Evolutionary conservation across 2,113 vertebrate species (phyloP), one percentile per base, ranked within the genome.

Genomic region (Gavialis gangeticus): DNA sequence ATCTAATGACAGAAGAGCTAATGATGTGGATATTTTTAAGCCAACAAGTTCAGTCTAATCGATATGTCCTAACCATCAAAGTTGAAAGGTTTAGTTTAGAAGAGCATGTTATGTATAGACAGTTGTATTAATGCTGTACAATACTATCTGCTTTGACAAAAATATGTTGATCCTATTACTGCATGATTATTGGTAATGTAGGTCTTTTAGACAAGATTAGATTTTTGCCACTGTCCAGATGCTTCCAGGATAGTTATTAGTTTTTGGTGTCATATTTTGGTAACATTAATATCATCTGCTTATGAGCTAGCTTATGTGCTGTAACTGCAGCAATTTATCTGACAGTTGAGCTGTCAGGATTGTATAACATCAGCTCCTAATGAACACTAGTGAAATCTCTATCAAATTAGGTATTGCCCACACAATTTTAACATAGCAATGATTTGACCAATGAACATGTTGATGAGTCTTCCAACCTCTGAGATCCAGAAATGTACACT

Each of bases 281-380:
- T 92, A 95, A 37, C 82, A 94, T 87, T 96, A 96, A 95, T 94
- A 84, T 25, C 66, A 93, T 67, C 75, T 94, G 92, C 78, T 97
- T 95, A 95, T 91, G 95, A 91, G 84, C 78, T 91, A 96, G 89
- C 69, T 94, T 91, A 90, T 76, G 24, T 63, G 82, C 76, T 97
- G 12, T 95, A 88, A 94, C 80, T 84, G 57, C 83, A 67, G 56
- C 91, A 94, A 94, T 97, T 97, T 92, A 92, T 96, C 94, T 96
- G 95, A 93, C 94, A 96, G 93, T 96, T 96, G 93, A 96, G 69
- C 91, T 91, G 95, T 92, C 95, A 96, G 88, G 82, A 93, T 81
- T 62, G 27, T 6, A 94, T 94, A 87, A 85, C 24, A 92, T 90
- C 82, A 59, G 90, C 79, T 60, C 56, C 83, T 90, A 96, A 93